Base-by-base conservation (phyloP, 2,888 invertebrate genomes). In the Phyto melanocephala region DNA sequence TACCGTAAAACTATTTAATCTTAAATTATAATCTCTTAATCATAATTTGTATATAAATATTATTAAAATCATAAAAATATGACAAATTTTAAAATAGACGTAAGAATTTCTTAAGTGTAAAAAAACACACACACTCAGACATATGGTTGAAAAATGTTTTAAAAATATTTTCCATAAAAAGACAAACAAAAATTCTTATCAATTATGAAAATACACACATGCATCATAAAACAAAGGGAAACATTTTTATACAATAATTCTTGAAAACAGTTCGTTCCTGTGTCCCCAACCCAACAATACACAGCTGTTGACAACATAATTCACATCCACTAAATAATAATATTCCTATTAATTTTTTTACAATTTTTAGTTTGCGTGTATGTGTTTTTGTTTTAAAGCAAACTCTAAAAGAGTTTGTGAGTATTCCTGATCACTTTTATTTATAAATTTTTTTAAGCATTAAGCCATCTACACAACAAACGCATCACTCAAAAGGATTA, bases 281-380 rank as follows among this genome's bases (percentile, higher is more conserved):
- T 7, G 47, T 15, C 4, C 11, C 6, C 47, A 28, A 47, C 17
- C 15, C 15, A 28, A 28, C 63, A 45, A 40, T n/a, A 82, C 89
- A 89, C 89, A 89, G 90, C 89, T 89, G 89, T 84, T 88, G 87
- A 86, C 88, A 87, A 87, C 89, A 89, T 89, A 89, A 89, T 88
- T 89, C 87, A 88, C 85, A 47, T 56, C 45, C 74, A 67, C 76
- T 45, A 83, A 78, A 80, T 50, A 56, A 47, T 47, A 13, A 40
- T 45, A 37, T 33, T 70, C 35, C n/a, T 0, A 0, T 40, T 2
- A 22, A 42, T 62, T 77, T 37, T 70, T 17, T 10, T 37, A 47
- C 1, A 11, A 37, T 65, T 28, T 54, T 37, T 15, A 54, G n/a
- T 33, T 52, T 42, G 13, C 24, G 13, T n/a, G 15, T n/a, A 0